Evolutionary conservation across 2,113 vertebrate genomes (phyloP).

Genomic region (Corythoichthys intestinalis): DNA sequence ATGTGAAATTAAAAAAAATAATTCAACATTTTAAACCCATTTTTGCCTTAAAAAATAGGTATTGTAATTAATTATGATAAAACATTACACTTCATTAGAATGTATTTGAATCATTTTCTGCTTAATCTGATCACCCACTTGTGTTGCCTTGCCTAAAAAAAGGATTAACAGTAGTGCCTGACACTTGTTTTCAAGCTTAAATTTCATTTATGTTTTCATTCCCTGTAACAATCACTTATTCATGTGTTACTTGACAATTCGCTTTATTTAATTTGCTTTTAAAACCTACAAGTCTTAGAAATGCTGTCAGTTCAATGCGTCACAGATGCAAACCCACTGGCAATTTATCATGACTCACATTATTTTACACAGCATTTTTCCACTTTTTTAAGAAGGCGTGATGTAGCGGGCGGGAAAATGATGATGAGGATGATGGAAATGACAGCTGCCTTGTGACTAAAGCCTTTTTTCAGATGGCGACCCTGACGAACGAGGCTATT

Average conservation of each 20-base stretch:
- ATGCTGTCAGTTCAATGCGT: neutral
- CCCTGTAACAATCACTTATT: neutral
- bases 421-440: conserved; percentile 3
- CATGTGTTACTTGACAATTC: neutral
- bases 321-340: neutral
- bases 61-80: too few relatives aligned
- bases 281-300: neutral
- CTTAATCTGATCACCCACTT: neutral
- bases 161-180: neutral
- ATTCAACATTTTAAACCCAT: too few relatives aligned
- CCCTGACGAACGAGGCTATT: neutral
- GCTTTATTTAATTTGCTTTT: neutral
- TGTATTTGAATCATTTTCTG: too few relatives aligned
- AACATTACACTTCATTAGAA: too few relatives aligned
- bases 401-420: neutral
- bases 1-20: too few relatives aligned
- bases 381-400: neutral
- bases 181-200: neutral
- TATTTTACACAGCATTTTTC: neutral
- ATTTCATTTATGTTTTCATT: neutral
- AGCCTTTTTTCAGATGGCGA: neutral
- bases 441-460: neutral
- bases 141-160: neutral
- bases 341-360: neutral
- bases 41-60: too few relatives aligned